A percentile compares a stretch with the other conserved stretches of the same genome.
These are phyloP conservation scores for Gymnorhina tibicen DNA, from an alignment of 2,113 vertebrate species.

Conservation along the genomic window DNA sequence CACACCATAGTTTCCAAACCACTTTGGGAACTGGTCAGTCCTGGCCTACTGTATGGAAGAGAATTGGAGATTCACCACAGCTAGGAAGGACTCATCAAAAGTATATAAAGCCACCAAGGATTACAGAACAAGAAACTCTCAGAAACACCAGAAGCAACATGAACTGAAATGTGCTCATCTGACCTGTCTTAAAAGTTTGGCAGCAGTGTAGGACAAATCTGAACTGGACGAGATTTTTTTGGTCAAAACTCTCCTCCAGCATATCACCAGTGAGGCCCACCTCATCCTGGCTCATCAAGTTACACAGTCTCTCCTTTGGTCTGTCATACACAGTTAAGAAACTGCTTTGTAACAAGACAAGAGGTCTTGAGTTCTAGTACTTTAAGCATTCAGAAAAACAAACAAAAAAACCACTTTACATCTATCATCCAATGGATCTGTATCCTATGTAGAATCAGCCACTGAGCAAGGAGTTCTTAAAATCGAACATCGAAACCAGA, in stretches of 20 bases:
- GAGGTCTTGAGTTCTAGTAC: background rate
- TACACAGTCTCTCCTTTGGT: background rate
- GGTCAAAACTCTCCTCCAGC: background rate
- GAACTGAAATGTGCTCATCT: background rate
- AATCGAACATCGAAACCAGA: background rate
- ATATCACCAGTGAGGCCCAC: background rate
- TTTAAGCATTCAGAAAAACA: background rate
- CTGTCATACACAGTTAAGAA: background rate
- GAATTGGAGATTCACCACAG: background rate
- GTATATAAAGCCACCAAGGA: background rate
- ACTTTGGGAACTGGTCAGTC: background rate
- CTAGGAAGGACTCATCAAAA: background rate
- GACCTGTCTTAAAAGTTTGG: accelerated
- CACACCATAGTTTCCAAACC: background rate
- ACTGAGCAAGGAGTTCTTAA: background rate
- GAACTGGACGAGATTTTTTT: background rate
- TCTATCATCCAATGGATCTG: background rate
- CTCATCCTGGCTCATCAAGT: background rate
- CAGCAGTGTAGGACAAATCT: background rate
- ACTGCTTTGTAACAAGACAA: background rate
- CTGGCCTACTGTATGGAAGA: background rate
- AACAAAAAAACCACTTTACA: accelerated
- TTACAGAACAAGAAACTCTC: background rate
- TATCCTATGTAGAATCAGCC: background rate
- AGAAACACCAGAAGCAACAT: background rate